Evolutionary conservation across 2,113 vertebrate genomes (phyloP).

Genomic region (Crypturellus undulatus): DNA sequence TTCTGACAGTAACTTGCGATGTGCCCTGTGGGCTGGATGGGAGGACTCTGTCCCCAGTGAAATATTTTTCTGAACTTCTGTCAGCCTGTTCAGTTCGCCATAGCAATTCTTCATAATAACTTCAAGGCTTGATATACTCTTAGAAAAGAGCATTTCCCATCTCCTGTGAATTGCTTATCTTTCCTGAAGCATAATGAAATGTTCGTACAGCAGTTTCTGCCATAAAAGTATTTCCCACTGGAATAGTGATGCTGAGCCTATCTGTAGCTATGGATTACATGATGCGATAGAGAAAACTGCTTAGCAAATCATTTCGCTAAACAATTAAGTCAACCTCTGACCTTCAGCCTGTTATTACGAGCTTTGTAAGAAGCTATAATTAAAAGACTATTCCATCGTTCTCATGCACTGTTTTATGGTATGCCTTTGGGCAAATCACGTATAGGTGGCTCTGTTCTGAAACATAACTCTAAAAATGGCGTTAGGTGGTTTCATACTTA

Average conservation of each 20-base stretch:
- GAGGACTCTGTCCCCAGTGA: constrained; percentile 24
- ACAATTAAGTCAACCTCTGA: constrained; percentile 42
- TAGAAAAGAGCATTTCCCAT: constrained; percentile 54
- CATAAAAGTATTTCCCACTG: constrained; percentile 53
- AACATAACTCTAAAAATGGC: background rate
- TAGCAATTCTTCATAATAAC: constrained; percentile 48
- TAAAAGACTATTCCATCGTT: background rate
- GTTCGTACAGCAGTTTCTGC: constrained; percentile 36
- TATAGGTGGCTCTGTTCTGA: background rate
- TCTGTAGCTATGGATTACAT: constrained; percentile 25
- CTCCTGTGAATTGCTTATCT: constrained; percentile 57
- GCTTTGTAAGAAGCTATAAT: background rate
- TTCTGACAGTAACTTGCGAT: constrained; percentile 44
- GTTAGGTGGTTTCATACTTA: background rate
- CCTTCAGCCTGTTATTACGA: background rate
- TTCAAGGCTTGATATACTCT: constrained; percentile 50
- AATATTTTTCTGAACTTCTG: constrained; percentile 53
- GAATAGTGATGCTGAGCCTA: constrained; percentile 16
- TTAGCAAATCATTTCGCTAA: constrained; percentile 51
- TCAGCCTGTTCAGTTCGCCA: constrained; percentile 37
- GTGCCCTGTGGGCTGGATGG: constrained; percentile 8
- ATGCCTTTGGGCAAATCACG: background rate
- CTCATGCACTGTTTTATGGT: background rate
- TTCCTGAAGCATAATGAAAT: constrained; percentile 64
- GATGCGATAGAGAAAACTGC: background rate